Evolutionary conservation across 2,888 invertebrate genomes (phyloP).

Genomic region (Leptinotarsa peninsularis): DNA sequence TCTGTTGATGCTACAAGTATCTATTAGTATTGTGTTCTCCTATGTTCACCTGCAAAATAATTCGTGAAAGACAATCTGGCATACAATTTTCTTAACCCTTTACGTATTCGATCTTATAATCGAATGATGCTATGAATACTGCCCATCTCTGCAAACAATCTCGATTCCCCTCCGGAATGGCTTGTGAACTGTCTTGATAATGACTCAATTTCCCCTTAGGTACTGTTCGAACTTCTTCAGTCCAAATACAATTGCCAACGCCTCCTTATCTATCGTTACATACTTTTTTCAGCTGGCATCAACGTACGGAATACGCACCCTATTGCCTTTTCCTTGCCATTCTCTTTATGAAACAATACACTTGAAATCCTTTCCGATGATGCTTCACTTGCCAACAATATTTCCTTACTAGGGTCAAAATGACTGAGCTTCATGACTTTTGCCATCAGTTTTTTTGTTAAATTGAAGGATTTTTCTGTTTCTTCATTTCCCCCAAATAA

Average conservation of each 20-base stretch:
- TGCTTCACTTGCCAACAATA: conserved; percentile 21
- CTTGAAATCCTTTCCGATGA: conserved; percentile 9
- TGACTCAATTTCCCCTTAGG: background rate
- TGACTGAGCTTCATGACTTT: conserved; percentile 34
- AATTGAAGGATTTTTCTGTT: conserved; percentile 36
- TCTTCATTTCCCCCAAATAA: conserved; percentile 36
- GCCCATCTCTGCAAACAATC: background rate
- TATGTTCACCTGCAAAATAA: conserved; percentile 23
- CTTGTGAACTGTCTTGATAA: conserved; percentile 55
- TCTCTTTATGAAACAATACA: conserved; percentile 6
- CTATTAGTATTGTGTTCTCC: background rate
- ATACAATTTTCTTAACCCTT: background rate
- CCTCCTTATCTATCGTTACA: conserved; percentile 21
- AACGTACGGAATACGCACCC: conserved; percentile 17
- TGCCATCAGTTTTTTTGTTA: conserved; percentile 27
- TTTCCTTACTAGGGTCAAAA: conserved; percentile 28
- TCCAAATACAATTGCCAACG: background rate
- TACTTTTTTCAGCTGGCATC: conserved; percentile 24
- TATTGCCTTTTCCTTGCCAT: conserved; percentile 15
- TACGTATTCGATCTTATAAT: background rate
- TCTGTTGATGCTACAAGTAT: no score
- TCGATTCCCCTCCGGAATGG: conserved; percentile 53
- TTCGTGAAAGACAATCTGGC: conserved; percentile 3
- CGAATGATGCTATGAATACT: background rate
- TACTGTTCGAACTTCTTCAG: background rate